A percentile compares a stretch with the other conserved stretches of the same genome.
Evolutionary conservation across 2,113 vertebrate genomes (phyloP).

Genomic region (Cettia cetti): DNA sequence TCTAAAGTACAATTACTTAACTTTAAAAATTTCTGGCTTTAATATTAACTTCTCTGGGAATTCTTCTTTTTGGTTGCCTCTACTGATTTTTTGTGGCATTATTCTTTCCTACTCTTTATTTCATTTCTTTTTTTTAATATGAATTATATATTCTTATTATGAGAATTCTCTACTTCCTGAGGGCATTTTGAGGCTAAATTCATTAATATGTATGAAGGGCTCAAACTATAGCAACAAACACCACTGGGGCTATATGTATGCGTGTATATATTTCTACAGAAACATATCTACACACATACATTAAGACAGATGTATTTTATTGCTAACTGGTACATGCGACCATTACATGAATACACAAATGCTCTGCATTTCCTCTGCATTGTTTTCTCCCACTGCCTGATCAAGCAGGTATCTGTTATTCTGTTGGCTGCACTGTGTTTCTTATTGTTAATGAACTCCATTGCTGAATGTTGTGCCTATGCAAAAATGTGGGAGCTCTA

Average conservation of each 20-base stretch:
- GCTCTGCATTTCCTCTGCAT: not conserved
- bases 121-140: not conserved
- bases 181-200: not conserved
- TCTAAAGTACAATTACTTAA: not conserved
- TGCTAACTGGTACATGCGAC: not conserved
- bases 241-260: not conserved
- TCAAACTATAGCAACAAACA: not conserved
- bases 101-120: not conserved
- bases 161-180: not conserved
- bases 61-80: not conserved
- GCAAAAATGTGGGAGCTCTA: not conserved
- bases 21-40: not conserved
- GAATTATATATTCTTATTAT: not conserved
- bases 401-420: not conserved
- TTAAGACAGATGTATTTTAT: not conserved
- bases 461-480: not conserved
- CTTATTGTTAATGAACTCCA: not conserved
- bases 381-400: not conserved
- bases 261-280: not conserved
- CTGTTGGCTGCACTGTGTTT: rapidly evolving
- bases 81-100: not conserved
- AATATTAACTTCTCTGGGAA: not conserved
- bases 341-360: not conserved
- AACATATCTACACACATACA: not conserved
- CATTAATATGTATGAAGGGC: not conserved